These are phyloP conservation scores for Brachypalpus laphriformis DNA, from an alignment of 2,888 invertebrate genomes.

Conservation along the genomic window DNA sequence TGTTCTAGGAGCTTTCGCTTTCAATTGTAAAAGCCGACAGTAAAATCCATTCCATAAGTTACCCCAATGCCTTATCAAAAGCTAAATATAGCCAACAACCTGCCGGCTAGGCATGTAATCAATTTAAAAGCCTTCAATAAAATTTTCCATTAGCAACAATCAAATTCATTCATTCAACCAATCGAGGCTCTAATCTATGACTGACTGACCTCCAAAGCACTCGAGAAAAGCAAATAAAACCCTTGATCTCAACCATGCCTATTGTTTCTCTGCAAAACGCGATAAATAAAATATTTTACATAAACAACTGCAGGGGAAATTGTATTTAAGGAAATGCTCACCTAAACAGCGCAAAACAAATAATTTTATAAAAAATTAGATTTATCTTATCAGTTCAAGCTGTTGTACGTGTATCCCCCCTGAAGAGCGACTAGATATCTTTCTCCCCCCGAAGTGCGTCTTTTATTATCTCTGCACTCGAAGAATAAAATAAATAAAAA, in stretches of 20 bases:
- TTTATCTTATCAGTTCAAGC: neutral
- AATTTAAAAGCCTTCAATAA: neutral
- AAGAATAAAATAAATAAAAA: neutral
- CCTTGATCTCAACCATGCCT: neutral
- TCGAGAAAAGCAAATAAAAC: neutral
- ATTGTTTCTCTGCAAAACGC: neutral
- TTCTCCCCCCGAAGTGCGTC: neutral
- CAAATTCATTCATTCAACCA: constrained; percentile 1
- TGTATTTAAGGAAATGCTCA: neutral
- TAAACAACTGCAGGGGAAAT: neutral
- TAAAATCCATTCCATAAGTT: neutral
- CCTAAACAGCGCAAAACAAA: neutral
- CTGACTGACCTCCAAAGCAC: neutral
- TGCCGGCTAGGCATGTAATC: neutral
- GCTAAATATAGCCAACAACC: neutral
- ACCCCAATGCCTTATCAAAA: neutral
- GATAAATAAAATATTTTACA: neutral
- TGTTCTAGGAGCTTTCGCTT: neutral
- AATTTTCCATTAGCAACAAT: constrained; percentile 28
- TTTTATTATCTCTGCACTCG: neutral
- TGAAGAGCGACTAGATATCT: neutral
- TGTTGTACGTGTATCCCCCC: neutral
- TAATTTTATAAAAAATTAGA: neutral
- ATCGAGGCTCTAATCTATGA: neutral
- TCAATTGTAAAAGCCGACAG: neutral